Base-by-base conservation (phyloP, 2,797 vertebrate species). In the Lepus oiostolus region DNA sequence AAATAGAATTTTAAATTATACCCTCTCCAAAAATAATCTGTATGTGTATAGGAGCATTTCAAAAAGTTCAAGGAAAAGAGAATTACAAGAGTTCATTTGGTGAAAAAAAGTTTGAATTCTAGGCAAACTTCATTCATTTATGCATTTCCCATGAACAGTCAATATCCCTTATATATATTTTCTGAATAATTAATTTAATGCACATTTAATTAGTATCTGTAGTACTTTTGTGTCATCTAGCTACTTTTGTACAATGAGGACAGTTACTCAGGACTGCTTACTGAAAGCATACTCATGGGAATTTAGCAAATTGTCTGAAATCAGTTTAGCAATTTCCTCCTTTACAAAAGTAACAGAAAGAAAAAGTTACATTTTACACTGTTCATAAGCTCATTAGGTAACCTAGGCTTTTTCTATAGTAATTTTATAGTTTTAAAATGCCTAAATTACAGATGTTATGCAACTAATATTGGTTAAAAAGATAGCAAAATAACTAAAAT, bases 251-350 rank as follows among this genome's bases (percentile, higher is more conserved):
- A 84, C 87, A 84, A 80, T 50, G 13, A 67, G 58, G 50, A 93
- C 54, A 76, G 47, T 42, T 83, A 65, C 54, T 58, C 54, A 74
- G 38, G 52, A 52, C 4, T 63, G 19, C 16, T 68, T 80, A 75
- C 30, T 89, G 58, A 91, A 85, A 91, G 5, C 9, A 42, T 21
- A 86, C 72, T 93, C 32, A 35, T 42, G 54, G 16, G 8, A 86
- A 88, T 91, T 83, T 62, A 91, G 50, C 52, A 89, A 77, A 94
- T 85, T 75, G 70, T 83, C 22, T 94, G 7, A 96, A 96, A 67
- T 0, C 1, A 81, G 22, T 11, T 88, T 50, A 67, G 8, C 35
- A 12, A 0, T 12, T 63, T 94, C 68, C 30, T 76, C 74, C 4
- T 52, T 74, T 83, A 35, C 76, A 79, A 90, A 95, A 94, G 77